These are phyloP conservation scores for Neotoma lepida DNA, from an alignment of 2,113 vertebrate species.

Conservation along the genomic window DNA sequence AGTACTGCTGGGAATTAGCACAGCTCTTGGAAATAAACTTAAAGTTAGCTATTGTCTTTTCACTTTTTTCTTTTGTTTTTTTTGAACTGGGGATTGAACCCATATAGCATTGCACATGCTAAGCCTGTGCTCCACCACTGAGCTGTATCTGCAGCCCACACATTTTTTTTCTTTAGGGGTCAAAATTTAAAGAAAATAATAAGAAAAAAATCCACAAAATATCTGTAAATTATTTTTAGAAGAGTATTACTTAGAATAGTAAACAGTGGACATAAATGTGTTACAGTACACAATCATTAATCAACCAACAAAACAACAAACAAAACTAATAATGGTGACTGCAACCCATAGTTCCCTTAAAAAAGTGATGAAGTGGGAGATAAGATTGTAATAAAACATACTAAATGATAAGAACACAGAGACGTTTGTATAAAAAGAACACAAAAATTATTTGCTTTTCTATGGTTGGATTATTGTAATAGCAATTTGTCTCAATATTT, in stretches of 20 bases:
- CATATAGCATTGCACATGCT: not conserved
- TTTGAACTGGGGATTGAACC: not conserved
- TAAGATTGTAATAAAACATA: not conserved
- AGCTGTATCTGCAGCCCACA: not conserved
- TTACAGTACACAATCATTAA: not conserved
- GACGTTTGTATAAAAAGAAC: not conserved
- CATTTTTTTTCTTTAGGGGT: not conserved
- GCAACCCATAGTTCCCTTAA: not conserved
- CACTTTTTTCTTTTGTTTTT: rapidly evolving
- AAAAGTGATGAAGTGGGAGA: not conserved
- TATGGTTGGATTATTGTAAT: not conserved
- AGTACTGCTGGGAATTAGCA: not conserved
- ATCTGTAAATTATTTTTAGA: not conserved
- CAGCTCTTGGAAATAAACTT: not conserved
- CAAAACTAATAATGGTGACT: not conserved
- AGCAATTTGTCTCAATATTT: not conserved
- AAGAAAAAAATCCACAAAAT: not conserved
- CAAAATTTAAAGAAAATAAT: slow-evolving; percentile 7
- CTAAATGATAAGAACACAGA: not conserved
- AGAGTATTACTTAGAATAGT: not conserved
- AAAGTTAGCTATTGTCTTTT: not conserved
- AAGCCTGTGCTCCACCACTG: not conserved
- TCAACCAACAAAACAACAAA: not conserved
- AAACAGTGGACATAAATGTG: not conserved
- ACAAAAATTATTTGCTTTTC: not conserved